A percentile compares a stretch with the other conserved stretches of the same genome.
These are phyloP conservation scores for Chiloscyllium plagiosum DNA, from an alignment of 2,113 vertebrate genomes.

Conservation along the genomic window DNA sequence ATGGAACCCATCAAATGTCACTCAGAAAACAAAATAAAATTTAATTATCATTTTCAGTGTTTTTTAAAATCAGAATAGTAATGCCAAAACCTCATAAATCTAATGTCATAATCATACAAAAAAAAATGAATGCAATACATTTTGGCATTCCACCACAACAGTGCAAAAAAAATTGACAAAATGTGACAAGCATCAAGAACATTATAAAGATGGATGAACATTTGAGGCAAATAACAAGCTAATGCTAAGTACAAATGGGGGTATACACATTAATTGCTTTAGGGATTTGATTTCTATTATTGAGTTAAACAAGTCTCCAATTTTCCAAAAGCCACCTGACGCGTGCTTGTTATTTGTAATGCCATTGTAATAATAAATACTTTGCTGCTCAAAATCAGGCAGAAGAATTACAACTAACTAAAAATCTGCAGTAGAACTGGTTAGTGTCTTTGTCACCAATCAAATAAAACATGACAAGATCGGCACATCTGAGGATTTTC, in stretches of 20 bases:
- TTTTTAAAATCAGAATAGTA: neutral
- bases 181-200: constrained; percentile 12
- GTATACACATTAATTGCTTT: neutral
- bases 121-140: neutral
- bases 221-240: neutral
- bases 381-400: constrained; percentile 9
- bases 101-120: neutral
- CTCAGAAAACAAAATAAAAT: neutral
- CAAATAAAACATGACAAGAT: constrained; percentile 57
- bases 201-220: neutral
- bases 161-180: neutral
- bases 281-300: neutral
- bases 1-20: neutral
- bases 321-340: neutral
- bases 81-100: neutral
- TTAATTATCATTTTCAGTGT: neutral
- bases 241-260: neutral
- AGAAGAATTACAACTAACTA: constrained; percentile 42
- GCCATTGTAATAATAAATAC: neutral
- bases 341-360: constrained; percentile 25
- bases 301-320: constrained; percentile 13
- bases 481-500: constrained; percentile 58
- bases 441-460: constrained; percentile 52
- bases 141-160: neutral
- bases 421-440: constrained; percentile 46